Evolutionary conservation across 2,113 vertebrate genomes (phyloP), one percentile per base, ranked within the genome.

Genomic region (Mormyrus iriodes): DNA sequence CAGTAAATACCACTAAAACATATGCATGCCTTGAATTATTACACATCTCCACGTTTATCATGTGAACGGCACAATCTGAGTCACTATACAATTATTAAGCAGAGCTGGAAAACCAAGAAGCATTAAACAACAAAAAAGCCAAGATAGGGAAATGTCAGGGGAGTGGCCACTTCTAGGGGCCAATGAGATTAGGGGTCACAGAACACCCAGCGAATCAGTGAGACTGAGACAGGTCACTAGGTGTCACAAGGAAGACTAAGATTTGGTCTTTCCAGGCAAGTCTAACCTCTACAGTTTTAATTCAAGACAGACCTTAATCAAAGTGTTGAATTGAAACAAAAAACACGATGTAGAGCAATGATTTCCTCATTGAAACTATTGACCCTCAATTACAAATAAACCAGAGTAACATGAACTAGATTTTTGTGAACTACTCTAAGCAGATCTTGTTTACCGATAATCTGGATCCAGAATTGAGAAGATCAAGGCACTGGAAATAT

Each of bases 311-410:
- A 76, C 76, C 69, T 73, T 82, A 17, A 82, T 52, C 82, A 49
- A 24, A 61, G n/a, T 65, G 35, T 73, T 31, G 12, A 19, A 76
- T 48, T 39, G 3, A 17, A 46, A 13, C 3, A n/a, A 31, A 51
- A 49, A 39, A 73, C 3, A 42, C 5, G 15, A 21, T 48, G 13
- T 61, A 24, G 39, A 42, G 8, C 15, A 24, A 42, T 39, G 21
- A 48, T 88, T 88, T 73, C 44, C 42, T 27, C 44, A 84, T 84
- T 46, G 52, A 84, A 89, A 89, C 76, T 89, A 65, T 49, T 87
- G 85, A 89, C 53, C 83, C 58, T 76, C 69, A 85, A 52, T 89
- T 87, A 89, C 55, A 21, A 79, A 89, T 87, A 89, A 89, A 73
- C 35, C 39, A 35, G 61, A 51, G 48, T 52, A 53, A 69, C 46